Percentiles rank a stretch among this genome's conserved stretches.
phyloP scores from a whole-genome alignment of 2,888 invertebrate species.

The Glomeris marginata region DNA sequence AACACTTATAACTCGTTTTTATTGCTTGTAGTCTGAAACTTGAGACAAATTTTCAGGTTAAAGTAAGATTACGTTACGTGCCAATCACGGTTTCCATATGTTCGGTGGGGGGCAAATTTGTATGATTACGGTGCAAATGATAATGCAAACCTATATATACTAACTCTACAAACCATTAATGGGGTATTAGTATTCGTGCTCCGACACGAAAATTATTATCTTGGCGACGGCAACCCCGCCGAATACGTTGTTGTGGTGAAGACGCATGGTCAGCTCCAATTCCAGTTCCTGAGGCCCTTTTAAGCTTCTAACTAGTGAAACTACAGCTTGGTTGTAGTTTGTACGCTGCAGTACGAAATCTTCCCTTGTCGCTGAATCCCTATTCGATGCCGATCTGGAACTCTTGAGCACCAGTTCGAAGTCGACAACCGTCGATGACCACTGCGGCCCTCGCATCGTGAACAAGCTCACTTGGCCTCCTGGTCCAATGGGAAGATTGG shows the following conservation, averaged over 20 bases:
- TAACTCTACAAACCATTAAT: neutral
- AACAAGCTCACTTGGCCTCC: constrained; percentile 58
- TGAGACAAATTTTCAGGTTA: too few relatives aligned
- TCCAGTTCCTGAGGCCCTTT: constrained; percentile 84
- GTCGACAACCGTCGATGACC: constrained; percentile 50
- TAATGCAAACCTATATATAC: too few relatives aligned
- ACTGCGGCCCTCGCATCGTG: constrained; percentile 67
- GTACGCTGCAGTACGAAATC: constrained; percentile 30
- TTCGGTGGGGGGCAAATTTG: too few relatives aligned
- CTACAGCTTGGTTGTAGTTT: constrained; percentile 52
- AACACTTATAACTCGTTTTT: too few relatives aligned
- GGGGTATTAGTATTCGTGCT: constrained; percentile 54
- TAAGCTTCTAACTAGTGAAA: constrained; percentile 56
- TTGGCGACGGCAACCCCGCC: constrained; percentile 72
- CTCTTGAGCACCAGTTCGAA: constrained; percentile 53
- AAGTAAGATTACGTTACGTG: too few relatives aligned
- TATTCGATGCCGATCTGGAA: constrained; percentile 40
- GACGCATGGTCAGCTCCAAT: constrained; percentile 69
- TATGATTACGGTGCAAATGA: too few relatives aligned
- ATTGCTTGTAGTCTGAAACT: too few relatives aligned
- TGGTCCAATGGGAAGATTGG: constrained; percentile 55
- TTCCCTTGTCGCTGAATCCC: constrained; percentile 22
- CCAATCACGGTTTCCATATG: too few relatives aligned
- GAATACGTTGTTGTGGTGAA: constrained; percentile 53
- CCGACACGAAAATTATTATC: constrained; percentile 69